Conservation (phyloP, 2,113 vertebrate species). For the Callionymus lyra region DNA sequence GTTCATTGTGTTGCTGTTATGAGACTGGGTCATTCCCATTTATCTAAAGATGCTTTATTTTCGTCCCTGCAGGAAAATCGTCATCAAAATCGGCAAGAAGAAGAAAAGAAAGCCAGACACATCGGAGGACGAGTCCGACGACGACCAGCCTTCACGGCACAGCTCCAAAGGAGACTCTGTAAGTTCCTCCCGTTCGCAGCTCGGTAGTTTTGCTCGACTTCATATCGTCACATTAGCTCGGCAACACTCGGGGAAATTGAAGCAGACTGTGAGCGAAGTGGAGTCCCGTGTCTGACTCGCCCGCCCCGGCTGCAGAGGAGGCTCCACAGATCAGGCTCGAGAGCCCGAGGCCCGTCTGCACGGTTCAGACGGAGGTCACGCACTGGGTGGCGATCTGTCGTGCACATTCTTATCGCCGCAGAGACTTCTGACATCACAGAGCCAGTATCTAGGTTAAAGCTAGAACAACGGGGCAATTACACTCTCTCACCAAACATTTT, state of each 20-base stretch:
- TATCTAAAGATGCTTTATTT: slow-evolving; percentile 2
- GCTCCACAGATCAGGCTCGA: slow-evolving; percentile 22
- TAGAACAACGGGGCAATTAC: slow-evolving; percentile 2
- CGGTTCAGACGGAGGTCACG: slow-evolving; percentile 29
- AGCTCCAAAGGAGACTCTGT: slow-evolving; percentile 80
- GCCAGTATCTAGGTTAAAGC: slow-evolving; percentile 10
- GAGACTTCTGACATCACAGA: slow-evolving; percentile 7
- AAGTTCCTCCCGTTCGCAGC: slow-evolving; percentile 29
- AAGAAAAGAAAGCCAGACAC: slow-evolving; percentile 91
- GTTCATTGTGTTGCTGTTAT: too few relatives aligned
- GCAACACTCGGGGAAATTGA: too few relatives aligned
- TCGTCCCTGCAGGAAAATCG: slow-evolving; percentile 76
- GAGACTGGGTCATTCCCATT: too few relatives aligned
- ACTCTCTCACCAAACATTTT: too few relatives aligned
- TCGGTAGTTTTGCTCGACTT: too few relatives aligned
- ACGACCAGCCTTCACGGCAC: slow-evolving; percentile 73
- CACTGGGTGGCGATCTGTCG: slow-evolving; percentile 30
- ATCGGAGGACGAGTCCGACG: slow-evolving; percentile 87
- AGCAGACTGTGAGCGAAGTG: slow-evolving; percentile 1
- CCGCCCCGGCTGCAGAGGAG: slow-evolving; percentile 9
- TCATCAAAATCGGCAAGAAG: slow-evolving; percentile 94
- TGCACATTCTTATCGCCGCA: slow-evolving; percentile 15
- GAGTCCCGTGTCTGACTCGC: slow-evolving; percentile 16
- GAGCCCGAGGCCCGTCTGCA: slow-evolving; percentile 7
- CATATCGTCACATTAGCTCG: too few relatives aligned